Evolutionary conservation across 1,140 invertebrate species (phyloP).

Genomic region (Solenopsis fugax): DNA sequence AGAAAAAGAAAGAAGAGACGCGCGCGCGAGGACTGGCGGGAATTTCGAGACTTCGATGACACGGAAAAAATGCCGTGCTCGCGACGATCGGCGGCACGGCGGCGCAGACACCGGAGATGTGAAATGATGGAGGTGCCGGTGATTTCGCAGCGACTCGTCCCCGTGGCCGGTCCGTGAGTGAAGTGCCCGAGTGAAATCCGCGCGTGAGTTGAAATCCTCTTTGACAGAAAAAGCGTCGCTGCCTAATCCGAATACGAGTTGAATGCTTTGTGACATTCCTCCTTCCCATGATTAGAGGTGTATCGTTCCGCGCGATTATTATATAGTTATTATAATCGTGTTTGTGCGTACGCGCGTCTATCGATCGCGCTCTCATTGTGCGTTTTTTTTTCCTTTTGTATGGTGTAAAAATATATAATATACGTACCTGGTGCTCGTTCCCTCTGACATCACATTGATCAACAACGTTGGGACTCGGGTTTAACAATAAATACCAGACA

Average conservation of each 20-base stretch:
- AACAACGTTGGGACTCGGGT: background rate
- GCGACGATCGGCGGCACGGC: background rate
- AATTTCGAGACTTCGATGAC: background rate
- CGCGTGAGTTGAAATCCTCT: background rate
- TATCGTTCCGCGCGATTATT: background rate
- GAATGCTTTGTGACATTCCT: background rate
- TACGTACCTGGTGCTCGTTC: conserved; percentile 1
- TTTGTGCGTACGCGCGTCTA: conserved; percentile 32
- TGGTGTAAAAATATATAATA: conserved; percentile 39
- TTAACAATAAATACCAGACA: conserved; percentile 15
- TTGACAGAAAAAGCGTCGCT: no score
- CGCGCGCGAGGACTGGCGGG: background rate
- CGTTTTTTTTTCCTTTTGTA: conserved; percentile 34
- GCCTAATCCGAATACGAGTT: background rate
- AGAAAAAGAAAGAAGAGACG: background rate
- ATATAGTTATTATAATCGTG: conserved; percentile 9
- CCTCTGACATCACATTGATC: background rate
- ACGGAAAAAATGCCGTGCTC: background rate
- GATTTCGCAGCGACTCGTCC: background rate
- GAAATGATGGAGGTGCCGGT: background rate
- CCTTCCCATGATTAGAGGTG: background rate
- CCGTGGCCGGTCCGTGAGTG: background rate
- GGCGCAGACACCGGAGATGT: background rate
- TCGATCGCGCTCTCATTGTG: conserved; percentile 38
- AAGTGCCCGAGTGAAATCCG: background rate